phyloP scores from a whole-genome alignment of 2,888 invertebrate genomes.

The Mongoloraphidia duomilia region DNA sequence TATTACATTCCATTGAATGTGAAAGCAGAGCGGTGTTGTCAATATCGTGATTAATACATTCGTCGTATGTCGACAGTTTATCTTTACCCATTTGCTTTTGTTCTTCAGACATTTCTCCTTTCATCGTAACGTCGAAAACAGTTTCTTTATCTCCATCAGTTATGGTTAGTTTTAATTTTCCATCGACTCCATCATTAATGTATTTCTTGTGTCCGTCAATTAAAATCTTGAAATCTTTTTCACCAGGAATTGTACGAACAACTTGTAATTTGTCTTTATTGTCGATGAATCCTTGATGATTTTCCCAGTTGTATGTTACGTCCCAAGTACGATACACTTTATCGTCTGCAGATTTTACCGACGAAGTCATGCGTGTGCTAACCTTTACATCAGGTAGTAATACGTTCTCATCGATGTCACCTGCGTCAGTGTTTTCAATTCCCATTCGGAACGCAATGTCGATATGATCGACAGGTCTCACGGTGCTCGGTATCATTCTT shows the following conservation, averaged over 20 bases:
- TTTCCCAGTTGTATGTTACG: slow-evolving; percentile 19
- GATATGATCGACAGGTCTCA: slow-evolving; percentile 21
- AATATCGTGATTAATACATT: slow-evolving; percentile 18
- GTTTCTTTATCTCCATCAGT: slow-evolving; percentile 22
- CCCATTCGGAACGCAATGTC: slow-evolving; percentile 21
- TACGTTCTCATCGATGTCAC: slow-evolving; percentile 7
- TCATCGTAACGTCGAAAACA: slow-evolving; percentile 20
- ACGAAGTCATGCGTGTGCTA: slow-evolving; percentile 20
- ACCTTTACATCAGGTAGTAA: slow-evolving; percentile 16
- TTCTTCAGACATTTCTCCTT: slow-evolving; percentile 24
- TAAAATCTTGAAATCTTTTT: slow-evolving; percentile 26
- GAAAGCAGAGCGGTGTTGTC: slow-evolving; percentile 15
- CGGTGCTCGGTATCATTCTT: slow-evolving; percentile 19
- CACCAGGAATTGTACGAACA: slow-evolving; percentile 21
- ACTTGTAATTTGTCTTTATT: slow-evolving; percentile 22
- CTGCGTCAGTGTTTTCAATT: slow-evolving; percentile 13
- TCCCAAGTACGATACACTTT: slow-evolving; percentile 23
- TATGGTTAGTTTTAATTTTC: slow-evolving; percentile 21
- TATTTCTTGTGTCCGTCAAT: slow-evolving; percentile 24
- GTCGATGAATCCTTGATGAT: slow-evolving; percentile 20
- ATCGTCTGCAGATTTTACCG: slow-evolving; percentile 23
- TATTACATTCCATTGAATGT: slow-evolving; percentile 17
- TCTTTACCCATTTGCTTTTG: slow-evolving; percentile 18
- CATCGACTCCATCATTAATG: slow-evolving; percentile 20
- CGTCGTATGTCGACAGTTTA: slow-evolving; percentile 15